Conservation (phyloP, 2,888 invertebrate genomes). For the Nemotelus pantherinus region DNA sequence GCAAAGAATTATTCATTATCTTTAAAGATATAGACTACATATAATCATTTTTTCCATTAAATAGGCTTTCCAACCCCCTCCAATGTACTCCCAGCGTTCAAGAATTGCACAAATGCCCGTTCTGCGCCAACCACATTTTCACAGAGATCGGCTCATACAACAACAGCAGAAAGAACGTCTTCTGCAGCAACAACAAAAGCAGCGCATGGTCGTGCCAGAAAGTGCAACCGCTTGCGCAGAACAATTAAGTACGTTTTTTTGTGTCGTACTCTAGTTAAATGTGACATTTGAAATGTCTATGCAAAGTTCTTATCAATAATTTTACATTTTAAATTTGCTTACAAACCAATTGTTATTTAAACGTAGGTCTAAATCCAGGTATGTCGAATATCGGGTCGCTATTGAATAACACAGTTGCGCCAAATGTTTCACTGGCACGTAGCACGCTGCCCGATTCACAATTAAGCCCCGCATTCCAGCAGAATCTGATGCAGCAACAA, state of each 20-base stretch:
- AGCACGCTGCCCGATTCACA: constrained; percentile 71
- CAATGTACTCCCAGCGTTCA: constrained; percentile 60
- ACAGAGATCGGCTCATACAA: constrained; percentile 61
- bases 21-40: neutral
- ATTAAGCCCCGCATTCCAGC: constrained; percentile 72
- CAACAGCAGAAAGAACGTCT: constrained; percentile 75
- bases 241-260: constrained; percentile 57
- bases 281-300: neutral
- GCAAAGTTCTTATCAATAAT: constrained; percentile 2
- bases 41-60: neutral
- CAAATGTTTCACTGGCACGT: constrained; percentile 87
- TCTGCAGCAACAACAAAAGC: constrained; percentile 81
- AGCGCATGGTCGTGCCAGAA: constrained; percentile 82
- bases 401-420: constrained; percentile 81
- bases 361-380: constrained; percentile 61
- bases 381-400: constrained; percentile 80
- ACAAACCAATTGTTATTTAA: constrained; percentile 48
- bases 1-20: neutral
- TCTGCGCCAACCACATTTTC: constrained; percentile 59
- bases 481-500: constrained; percentile 64
- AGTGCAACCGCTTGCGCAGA: constrained; percentile 72
- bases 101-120: constrained; percentile 59
- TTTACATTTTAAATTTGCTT: constrained; percentile 45
- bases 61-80: constrained; percentile 63
- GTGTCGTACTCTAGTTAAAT: constrained; percentile 6